phyloP scores from a whole-genome alignment of 2,113 vertebrate species.

The Gobiocypris rarus region DNA sequence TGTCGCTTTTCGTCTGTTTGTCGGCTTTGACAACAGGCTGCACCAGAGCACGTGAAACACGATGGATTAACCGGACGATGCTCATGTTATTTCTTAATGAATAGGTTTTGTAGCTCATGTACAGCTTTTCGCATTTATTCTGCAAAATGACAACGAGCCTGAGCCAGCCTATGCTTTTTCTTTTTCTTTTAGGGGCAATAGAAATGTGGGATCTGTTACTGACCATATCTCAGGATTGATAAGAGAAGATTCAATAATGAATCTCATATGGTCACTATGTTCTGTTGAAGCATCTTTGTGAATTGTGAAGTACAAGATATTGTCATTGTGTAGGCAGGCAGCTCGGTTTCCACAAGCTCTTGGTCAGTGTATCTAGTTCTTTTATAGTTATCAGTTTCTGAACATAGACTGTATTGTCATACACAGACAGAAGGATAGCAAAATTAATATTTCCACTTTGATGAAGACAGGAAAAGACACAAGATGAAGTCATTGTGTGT shows the following conservation, averaged over 20 bases:
- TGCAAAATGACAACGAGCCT: neutral
- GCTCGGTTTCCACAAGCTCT: neutral
- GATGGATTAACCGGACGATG: neutral
- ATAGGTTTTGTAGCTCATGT: neutral
- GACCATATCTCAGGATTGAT: neutral
- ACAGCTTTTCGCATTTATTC: neutral
- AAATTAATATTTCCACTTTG: neutral
- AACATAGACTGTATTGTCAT: constrained; percentile 12
- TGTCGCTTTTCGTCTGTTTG: neutral
- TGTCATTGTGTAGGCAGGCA: neutral
- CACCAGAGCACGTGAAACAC: constrained; percentile 27
- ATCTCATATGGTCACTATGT: neutral
- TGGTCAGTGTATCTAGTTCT: neutral
- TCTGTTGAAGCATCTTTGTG: neutral
- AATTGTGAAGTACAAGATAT: neutral
- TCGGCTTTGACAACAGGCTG: constrained; percentile 39
- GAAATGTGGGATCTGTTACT: neutral
- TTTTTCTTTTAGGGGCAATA: neutral
- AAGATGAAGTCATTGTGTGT: neutral
- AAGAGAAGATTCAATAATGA: neutral
- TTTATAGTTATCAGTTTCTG: neutral
- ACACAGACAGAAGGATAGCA: neutral
- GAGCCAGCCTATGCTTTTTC: neutral
- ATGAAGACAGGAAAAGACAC: neutral
- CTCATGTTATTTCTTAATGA: neutral